Conservation (phyloP, 2,113 vertebrate species). For the Sinosuthora webbiana region DNA sequence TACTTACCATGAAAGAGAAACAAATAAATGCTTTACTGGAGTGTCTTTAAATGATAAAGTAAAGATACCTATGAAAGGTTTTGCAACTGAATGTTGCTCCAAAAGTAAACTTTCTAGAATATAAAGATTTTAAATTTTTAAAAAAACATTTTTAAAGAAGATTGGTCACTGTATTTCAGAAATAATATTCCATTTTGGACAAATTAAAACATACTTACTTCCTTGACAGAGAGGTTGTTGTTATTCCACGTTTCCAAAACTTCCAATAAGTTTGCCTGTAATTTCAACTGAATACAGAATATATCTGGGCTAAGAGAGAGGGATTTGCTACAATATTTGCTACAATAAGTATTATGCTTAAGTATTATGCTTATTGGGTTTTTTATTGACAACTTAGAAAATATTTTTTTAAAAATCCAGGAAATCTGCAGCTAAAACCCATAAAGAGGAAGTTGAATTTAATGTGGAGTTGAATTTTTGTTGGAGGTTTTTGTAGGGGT, state of each 20-base stretch:
- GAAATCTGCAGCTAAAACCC: neutral
- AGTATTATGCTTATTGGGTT: neutral
- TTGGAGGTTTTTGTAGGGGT: neutral
- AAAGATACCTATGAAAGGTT: neutral
- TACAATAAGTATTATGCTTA: neutral
- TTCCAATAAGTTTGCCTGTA: neutral
- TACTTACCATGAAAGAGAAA: neutral
- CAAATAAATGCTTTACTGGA: neutral
- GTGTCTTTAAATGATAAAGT: neutral
- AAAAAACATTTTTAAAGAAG: neutral
- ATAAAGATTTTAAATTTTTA: neutral
- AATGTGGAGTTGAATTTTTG: neutral
- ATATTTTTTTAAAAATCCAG: neutral
- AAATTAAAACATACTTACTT: neutral
- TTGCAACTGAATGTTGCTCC: neutral
- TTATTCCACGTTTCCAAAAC: neutral
- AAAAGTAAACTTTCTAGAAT: neutral
- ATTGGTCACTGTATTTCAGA: neutral
- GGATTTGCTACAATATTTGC: neutral
- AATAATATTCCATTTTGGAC: neutral
- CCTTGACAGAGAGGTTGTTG: neutral
- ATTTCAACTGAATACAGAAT: neutral
- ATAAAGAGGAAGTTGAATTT: neutral
- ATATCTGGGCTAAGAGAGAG: neutral
- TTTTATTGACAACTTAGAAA: neutral